These are phyloP conservation scores for Spodoptera litura DNA, from an alignment of 1,140 invertebrate species.

Conservation along the genomic window DNA sequence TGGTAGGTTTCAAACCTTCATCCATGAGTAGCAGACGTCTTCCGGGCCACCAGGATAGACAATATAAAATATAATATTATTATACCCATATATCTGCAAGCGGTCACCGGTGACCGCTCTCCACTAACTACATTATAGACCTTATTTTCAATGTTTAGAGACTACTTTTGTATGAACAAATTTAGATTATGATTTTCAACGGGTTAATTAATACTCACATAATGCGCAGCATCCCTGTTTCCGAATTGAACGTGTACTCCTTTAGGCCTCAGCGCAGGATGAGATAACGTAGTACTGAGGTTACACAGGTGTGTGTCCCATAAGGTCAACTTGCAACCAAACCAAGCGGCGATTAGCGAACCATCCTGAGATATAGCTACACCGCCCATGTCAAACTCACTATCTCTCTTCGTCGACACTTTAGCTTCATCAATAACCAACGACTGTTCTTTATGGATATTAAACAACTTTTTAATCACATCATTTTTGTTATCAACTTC, in stretches of 20 bases:
- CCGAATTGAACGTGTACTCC: slow-evolving; percentile 80
- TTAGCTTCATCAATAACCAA: slow-evolving; percentile 40
- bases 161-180: too few relatives aligned
- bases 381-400: slow-evolving; percentile 70
- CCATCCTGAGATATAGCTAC: slow-evolving; percentile 82
- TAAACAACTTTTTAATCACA: slow-evolving; percentile 69
- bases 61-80: too few relatives aligned
- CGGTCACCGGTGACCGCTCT: too few relatives aligned
- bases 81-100: too few relatives aligned
- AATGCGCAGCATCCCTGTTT: slow-evolving; percentile 81
- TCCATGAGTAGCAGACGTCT: too few relatives aligned
- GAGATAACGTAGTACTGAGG: slow-evolving; percentile 75
- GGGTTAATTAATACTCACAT: slow-evolving; percentile 75
- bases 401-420: slow-evolving; percentile 42
- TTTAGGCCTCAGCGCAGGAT: slow-evolving; percentile 77
- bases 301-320: slow-evolving; percentile 81
- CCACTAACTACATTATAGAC: too few relatives aligned
- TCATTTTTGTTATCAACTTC: slow-evolving; percentile 56
- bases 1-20: too few relatives aligned
- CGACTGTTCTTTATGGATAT: slow-evolving; percentile 69
- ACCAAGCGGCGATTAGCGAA: slow-evolving; percentile 84
- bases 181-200: too few relatives aligned
- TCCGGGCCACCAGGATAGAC: too few relatives aligned
- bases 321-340: slow-evolving; percentile 78
- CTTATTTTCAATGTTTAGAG: too few relatives aligned